These are phyloP conservation scores for Cheilosia scutellata DNA, from an alignment of 2,888 invertebrate species.

Conservation along the genomic window DNA sequence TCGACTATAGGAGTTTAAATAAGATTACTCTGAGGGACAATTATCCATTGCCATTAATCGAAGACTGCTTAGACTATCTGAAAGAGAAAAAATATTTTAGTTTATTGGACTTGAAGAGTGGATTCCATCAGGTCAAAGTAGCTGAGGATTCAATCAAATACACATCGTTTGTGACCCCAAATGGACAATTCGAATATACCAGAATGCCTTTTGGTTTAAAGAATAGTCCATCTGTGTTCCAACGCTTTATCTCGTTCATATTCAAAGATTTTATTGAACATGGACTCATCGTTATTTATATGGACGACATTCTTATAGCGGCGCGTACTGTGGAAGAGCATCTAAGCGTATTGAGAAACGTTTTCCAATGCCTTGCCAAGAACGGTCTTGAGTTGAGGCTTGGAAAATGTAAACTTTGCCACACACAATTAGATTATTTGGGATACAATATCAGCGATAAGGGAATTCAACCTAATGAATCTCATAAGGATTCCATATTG, in stretches of 20 bases:
- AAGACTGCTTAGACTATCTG: too few species aligned
- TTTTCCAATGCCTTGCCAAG: background rate
- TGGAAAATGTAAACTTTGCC: background rate
- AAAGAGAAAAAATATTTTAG: too few species aligned
- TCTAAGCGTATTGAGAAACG: background rate
- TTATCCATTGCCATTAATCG: too few species aligned
- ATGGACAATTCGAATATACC: too few species aligned
- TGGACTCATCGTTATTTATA: background rate
- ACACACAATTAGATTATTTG: slow-evolving; percentile 1
- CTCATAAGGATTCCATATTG: slow-evolving; percentile 11
- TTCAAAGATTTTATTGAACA: background rate
- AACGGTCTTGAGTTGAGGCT: background rate
- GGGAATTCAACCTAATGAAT: slow-evolving; percentile 27
- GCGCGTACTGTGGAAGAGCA: background rate
- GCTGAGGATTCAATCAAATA: too few species aligned
- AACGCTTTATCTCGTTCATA: background rate
- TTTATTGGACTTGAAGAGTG: too few species aligned
- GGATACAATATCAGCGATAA: slow-evolving; percentile 14
- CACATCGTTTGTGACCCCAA: too few species aligned
- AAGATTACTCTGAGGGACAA: too few species aligned
- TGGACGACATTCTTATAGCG: background rate
- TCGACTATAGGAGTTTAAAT: too few species aligned
- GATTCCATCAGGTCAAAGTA: too few species aligned
- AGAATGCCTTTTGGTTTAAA: too few species aligned
- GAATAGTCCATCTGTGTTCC: background rate